phyloP scores from a whole-genome alignment of 2,113 vertebrate species.

The Pholis gunnellus region DNA sequence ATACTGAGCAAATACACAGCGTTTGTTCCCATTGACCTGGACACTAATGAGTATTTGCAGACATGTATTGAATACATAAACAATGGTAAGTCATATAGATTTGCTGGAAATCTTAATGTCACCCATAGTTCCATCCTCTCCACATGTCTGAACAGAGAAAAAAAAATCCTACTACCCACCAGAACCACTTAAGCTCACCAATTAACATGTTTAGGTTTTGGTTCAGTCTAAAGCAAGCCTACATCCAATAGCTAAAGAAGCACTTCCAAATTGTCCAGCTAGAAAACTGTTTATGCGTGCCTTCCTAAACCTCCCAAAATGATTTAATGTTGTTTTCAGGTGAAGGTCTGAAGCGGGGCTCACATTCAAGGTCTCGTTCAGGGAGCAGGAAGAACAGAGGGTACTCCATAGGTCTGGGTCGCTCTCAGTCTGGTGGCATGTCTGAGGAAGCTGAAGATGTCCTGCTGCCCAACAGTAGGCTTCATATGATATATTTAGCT shows the following conservation, averaged over 20 bases:
- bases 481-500: not conserved
- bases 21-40: slow-evolving; percentile 90
- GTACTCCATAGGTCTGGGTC: slow-evolving; percentile 81
- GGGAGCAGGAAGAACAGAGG: slow-evolving; percentile 82
- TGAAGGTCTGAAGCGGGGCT: slow-evolving; percentile 79
- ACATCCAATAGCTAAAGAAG: not conserved
- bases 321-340: slow-evolving; percentile 68
- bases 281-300: not conserved
- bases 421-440: slow-evolving; percentile 82
- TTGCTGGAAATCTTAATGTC: not conserved
- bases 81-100: slow-evolving; percentile 80
- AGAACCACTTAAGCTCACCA: not conserved
- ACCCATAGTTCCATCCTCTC: not conserved
- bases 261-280: not conserved
- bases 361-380: slow-evolving; percentile 80
- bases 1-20: slow-evolving; percentile 95
- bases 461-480: slow-evolving; percentile 82
- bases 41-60: slow-evolving; percentile 89
- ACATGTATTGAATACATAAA: slow-evolving; percentile 86
- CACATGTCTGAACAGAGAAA: not conserved
- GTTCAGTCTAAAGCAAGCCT: not conserved
- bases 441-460: slow-evolving; percentile 80
- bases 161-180: not conserved
- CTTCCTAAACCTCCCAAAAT: not conserved
- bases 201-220: not conserved